Base-by-base conservation (phyloP, 2,888 invertebrate genomes). In the Drosophila buzzatii region DNA sequence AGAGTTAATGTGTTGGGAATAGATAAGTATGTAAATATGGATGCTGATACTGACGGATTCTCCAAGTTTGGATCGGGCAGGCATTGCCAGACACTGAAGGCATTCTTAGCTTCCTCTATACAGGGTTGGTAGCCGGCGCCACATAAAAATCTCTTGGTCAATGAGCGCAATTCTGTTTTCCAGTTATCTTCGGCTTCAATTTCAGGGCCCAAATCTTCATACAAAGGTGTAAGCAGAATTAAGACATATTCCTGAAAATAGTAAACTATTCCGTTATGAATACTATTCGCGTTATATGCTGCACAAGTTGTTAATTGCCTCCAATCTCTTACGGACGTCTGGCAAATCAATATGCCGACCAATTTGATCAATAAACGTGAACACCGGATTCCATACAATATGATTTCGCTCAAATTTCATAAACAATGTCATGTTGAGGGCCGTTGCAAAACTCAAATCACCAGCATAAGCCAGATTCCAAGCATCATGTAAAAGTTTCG, bases 311-410 rank as follows among this genome's bases (percentile, higher is more conserved):
- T 31, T 42, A 81, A 91, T 92, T 89, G 96, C 97, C 94, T 96
- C 95, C 88, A 97, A 97, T 90, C 96, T 96, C 44, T 94, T 94
- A 69, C 96, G 94, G 77, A 96, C 94, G 10, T 94, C 94, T 66
- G 94, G 95, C 82, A 95, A 95, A 75, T 96, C 95, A 81, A 97
- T 96, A 79, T 96, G 96, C 70, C 96, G 94, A 37, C 96, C 96
- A 61, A 97, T 94, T 82, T 97, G 97, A 91, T 97, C 97, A 53
- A 97, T 96, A 94, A 97, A 96, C 3, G 96, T 96, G 86, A 97
- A 97, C 10, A 97, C 95, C 0, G 97, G 96, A 90, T 96, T 96
- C 97, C 97, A 97, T 0, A 97, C 97, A 0, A 96, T 92, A 78
- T 96, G 96, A 73, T 96, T 95, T 35, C 95, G 94, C 92, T 97